Evolutionary conservation across 2,797 vertebrate species (phyloP), one percentile per base, ranked within the genome.

Genomic region (Oryzias sinensis): DNA sequence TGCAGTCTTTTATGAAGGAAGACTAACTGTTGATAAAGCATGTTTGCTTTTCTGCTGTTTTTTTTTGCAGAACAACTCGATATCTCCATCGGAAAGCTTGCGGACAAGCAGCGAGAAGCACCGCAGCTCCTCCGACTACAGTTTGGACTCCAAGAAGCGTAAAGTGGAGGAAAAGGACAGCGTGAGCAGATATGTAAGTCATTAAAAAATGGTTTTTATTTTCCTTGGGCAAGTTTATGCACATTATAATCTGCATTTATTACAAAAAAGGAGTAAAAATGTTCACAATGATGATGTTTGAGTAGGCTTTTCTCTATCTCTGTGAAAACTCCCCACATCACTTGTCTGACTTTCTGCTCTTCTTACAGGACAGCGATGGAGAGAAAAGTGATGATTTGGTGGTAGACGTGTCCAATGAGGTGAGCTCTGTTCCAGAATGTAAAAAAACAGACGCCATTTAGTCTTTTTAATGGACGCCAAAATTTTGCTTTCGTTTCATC

Each of bases 381-480:
- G 97, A 99, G 83, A 99, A 99, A 84, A 99, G 97, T 0, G 97
- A 99, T 62, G 97, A 99, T 83, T 91, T 99, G 75, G 97, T 99
- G 61, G 97, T 99, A 40, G 97, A 98, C 25, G 97, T 99, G 82
- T 99, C 97, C 72, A 98, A 99, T 79, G 97, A 99, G 96, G 97
- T 99, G 86, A 74, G 81, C 16, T 3, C 16, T 29, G 27, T 27
- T 27, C 27, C 6, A 27, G 33, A 9, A 37, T 18, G 1, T 37
- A 11, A 2, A 11, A 2, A 13, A 11, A 37, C 9, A 3, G 33
- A 37, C 8, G 33, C 9, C 33, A 37, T 6, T 37, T 9, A 3
- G 33, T 9, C 33, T 37, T 37, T 37, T 11, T 11, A 1, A 11
- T 37, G 11, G 11, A 45, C 6, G 3, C 53, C 6, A 27, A 65